Evolutionary conservation across 2,113 vertebrate genomes (phyloP).

Genomic region (Paracanthobrama guichenoti): DNA sequence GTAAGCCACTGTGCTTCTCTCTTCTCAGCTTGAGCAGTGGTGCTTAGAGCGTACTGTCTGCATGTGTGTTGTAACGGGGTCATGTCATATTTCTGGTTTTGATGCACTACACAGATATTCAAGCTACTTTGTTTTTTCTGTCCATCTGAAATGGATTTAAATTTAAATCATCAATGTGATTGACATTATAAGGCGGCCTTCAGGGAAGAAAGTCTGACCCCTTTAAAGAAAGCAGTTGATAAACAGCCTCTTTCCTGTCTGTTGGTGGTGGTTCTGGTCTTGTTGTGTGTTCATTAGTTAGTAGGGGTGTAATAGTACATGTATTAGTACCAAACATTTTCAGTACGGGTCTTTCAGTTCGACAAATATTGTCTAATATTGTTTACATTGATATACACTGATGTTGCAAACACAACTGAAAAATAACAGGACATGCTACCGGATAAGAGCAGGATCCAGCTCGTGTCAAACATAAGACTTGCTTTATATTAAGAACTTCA

Average conservation of each 20-base stretch:
- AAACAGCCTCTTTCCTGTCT: constrained; percentile 8
- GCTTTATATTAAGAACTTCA: too few relatives aligned
- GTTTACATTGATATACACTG: too few relatives aligned
- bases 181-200: not conserved
- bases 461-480: too few relatives aligned
- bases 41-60: constrained; percentile 2
- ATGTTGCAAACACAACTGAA: too few relatives aligned
- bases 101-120: not conserved
- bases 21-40: not conserved
- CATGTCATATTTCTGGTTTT: not conserved
- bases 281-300: not conserved
- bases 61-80: not conserved
- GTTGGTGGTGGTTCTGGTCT: not conserved
- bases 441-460: too few relatives aligned
- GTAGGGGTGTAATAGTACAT: too few relatives aligned
- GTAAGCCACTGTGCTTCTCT: constrained; percentile 79
- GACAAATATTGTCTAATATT: too few relatives aligned
- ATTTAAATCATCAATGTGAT: not conserved
- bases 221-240: not conserved
- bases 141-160: too few relatives aligned
- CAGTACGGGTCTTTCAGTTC: too few relatives aligned
- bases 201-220: not conserved
- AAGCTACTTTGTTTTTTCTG: not conserved
- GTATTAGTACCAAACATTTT: too few relatives aligned
- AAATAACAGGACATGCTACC: too few relatives aligned